phyloP scores from a whole-genome alignment of 2,113 vertebrate genomes.

The Taurulus bubalis region DNA sequence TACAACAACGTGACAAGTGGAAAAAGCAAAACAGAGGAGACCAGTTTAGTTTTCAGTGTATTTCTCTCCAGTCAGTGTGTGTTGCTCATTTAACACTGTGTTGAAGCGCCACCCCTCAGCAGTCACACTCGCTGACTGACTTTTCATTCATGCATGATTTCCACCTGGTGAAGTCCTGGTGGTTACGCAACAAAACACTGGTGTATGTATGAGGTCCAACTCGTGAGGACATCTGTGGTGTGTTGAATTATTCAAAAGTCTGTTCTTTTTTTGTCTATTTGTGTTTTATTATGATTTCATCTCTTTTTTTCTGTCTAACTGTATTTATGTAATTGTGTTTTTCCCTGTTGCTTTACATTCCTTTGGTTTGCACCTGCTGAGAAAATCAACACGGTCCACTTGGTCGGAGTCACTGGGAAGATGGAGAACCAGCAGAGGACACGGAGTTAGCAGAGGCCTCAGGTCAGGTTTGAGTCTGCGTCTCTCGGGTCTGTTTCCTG shows the following conservation, averaged over 20 bases:
- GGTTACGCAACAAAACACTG: constrained; percentile 9
- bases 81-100: background rate
- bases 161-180: constrained; percentile 1
- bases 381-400: constrained; percentile 32
- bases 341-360: background rate
- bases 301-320: background rate
- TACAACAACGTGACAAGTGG: background rate
- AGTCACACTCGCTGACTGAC: background rate
- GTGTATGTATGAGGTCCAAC: background rate
- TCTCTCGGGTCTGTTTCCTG: constrained; percentile 58
- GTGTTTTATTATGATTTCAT: background rate
- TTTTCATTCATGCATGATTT: constrained; percentile 23
- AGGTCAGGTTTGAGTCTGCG: constrained; percentile 44
- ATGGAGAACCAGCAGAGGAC: constrained; percentile 22
- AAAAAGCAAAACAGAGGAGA: background rate
- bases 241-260: background rate
- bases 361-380: background rate
- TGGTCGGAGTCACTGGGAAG: constrained; percentile 36
- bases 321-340: background rate
- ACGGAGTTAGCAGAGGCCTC: constrained; percentile 22
- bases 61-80: background rate
- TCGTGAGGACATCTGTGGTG: background rate
- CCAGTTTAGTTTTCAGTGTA: background rate
- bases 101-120: background rate
- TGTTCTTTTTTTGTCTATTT: background rate